phyloP scores from a whole-genome alignment of 2,888 invertebrate genomes.

The Orchesella flavescens region DNA sequence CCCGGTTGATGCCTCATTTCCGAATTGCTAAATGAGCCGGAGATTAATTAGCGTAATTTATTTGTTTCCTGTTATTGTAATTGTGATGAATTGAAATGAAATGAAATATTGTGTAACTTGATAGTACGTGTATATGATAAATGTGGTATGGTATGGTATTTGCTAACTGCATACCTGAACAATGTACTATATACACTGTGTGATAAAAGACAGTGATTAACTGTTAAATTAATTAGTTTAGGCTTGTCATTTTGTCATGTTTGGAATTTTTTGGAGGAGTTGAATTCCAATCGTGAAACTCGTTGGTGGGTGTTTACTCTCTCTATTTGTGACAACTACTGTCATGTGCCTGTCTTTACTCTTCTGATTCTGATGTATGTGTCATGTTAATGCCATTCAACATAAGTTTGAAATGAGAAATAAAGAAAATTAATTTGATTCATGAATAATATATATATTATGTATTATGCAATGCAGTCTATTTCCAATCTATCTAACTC shows the following conservation, averaged over 20 bases:
- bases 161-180: too few relatives aligned
- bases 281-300: too few relatives aligned
- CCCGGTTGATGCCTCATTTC: not conserved
- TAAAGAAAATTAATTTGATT: slow-evolving; percentile 49
- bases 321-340: too few relatives aligned
- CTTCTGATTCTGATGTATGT: too few relatives aligned
- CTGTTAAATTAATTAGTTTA: too few relatives aligned
- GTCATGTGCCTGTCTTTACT: too few relatives aligned
- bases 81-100: not conserved
- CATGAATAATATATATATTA: slow-evolving; percentile 42
- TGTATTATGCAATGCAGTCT: not conserved
- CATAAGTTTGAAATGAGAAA: slow-evolving; percentile 40
- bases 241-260: too few relatives aligned
- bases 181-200: too few relatives aligned
- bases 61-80: not conserved
- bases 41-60: slow-evolving; percentile 13
- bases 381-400: slow-evolving; percentile 2
- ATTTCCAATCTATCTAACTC: too few relatives aligned
- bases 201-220: too few relatives aligned
- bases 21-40: not conserved
- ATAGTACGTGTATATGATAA: not conserved
- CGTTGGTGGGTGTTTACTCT: too few relatives aligned
- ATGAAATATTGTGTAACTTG: not conserved
- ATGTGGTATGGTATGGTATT: not conserved
- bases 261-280: too few relatives aligned